Conservation (phyloP, 2,113 vertebrate species). For the Nothocercus julius region DNA sequence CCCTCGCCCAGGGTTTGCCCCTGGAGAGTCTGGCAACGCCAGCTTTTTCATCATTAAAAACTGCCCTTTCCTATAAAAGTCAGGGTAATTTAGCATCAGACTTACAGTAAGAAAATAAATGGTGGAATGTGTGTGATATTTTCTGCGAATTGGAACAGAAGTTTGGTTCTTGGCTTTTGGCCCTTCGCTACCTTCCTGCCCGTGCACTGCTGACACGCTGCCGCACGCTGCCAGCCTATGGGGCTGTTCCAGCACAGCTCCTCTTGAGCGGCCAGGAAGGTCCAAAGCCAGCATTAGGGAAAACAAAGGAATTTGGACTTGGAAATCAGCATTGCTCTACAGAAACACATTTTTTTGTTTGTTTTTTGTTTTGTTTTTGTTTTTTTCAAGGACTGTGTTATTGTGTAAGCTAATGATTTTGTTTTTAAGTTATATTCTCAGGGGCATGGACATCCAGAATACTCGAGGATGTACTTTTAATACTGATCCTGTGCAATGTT, state of each 20-base stretch:
- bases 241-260: neutral
- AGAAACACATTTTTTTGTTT: neutral
- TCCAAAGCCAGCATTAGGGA: conserved; percentile 40
- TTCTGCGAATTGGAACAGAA: neutral
- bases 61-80: neutral
- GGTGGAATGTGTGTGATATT: neutral
- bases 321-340: conserved; percentile 31
- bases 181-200: neutral
- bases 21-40: neutral
- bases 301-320: conserved; percentile 58
- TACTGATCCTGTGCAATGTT: neutral
- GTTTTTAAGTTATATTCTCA: conserved; percentile 55
- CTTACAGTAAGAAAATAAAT: neutral
- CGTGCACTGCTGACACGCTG: neutral
- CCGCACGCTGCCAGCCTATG: neutral
- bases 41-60: neutral
- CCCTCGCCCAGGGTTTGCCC: neutral
- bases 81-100: neutral
- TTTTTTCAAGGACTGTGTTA: neutral
- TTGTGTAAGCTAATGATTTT: conserved; percentile 51
- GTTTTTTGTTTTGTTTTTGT: neutral
- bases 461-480: conserved; percentile 28
- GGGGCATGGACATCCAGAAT: neutral
- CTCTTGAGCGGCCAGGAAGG: neutral
- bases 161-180: conserved; percentile 10